Evolutionary conservation across 2,888 invertebrate species (phyloP).

Genomic region (Stenodera caucasica): DNA sequence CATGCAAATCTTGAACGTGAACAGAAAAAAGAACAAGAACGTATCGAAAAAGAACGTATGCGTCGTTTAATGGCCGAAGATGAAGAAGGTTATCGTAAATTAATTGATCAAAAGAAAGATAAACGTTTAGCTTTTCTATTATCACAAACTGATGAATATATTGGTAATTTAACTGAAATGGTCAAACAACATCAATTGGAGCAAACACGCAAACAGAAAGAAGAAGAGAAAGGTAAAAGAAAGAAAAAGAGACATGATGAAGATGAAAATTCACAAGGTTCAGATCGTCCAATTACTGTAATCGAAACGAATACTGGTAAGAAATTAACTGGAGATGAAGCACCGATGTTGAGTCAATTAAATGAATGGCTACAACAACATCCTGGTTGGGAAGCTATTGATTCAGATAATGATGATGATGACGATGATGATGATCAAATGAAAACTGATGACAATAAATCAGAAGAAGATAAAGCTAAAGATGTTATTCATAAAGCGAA

Average conservation of each 20-base stretch:
- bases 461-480: conserved; percentile 69
- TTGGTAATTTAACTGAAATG: conserved; percentile 95
- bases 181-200: conserved; percentile 95
- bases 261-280: conserved; percentile 78
- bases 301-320: conserved; percentile 86
- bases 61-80: conserved; percentile 97
- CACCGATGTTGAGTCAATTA: conserved; percentile 82
- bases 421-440: conserved; percentile 33
- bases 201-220: conserved; percentile 85
- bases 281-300: conserved; percentile 84
- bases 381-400: conserved; percentile 92
- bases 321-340: conserved; percentile 77
- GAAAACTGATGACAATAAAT: conserved; percentile 22
- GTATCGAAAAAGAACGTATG: conserved; percentile 99
- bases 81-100: conserved; percentile 98
- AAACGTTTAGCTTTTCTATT: conserved; percentile 96
- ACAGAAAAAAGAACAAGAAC: conserved; percentile 98
- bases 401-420: conserved; percentile 67
- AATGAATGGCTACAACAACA: conserved; percentile 86
- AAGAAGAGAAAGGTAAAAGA: conserved; percentile 81
- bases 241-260: conserved; percentile 37
- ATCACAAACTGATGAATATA: conserved; percentile 98
- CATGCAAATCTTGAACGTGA: conserved; percentile 99
- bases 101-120: conserved; percentile 99
- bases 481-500: conserved; percentile 83